phyloP scores from a whole-genome alignment of 2,888 invertebrate species.

The Schizotus pectinicornis region DNA sequence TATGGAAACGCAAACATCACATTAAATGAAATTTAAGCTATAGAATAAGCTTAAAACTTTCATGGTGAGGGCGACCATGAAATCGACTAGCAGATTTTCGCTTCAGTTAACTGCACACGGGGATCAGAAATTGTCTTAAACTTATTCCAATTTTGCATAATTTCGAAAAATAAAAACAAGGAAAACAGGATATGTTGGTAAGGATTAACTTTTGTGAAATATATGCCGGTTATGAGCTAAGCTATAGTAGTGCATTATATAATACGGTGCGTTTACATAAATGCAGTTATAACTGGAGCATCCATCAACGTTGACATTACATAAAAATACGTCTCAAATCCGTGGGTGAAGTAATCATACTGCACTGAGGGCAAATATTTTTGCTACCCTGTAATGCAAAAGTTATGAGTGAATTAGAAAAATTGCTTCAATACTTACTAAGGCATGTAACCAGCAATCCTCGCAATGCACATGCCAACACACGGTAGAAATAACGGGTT shows the following conservation, averaged over 20 bases:
- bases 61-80: neutral
- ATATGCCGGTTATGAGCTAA: constrained; percentile 32
- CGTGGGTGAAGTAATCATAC: constrained; percentile 87
- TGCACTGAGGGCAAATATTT: constrained; percentile 94
- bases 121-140: constrained; percentile 13
- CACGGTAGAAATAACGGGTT: constrained; percentile 70
- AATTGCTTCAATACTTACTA: constrained; percentile 52
- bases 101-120: neutral
- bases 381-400: constrained; percentile 72
- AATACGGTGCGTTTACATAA: constrained; percentile 32
- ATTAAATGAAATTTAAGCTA: neutral
- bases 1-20: constrained; percentile 4
- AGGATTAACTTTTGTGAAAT: constrained; percentile 18
- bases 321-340: constrained; percentile 89
- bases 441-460: constrained; percentile 74
- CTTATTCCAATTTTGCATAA: neutral
- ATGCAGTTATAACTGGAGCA: constrained; percentile 22
- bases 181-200: constrained; percentile 25
- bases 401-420: neutral
- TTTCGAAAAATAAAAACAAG: constrained; percentile 3
- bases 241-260: constrained; percentile 34
- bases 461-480: constrained; percentile 77
- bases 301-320: constrained; percentile 59
- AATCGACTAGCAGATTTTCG: constrained; percentile 5
- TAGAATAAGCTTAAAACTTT: neutral